Evolutionary conservation across 1,140 invertebrate species (phyloP).

Genomic region (Drosophila ananassae): DNA sequence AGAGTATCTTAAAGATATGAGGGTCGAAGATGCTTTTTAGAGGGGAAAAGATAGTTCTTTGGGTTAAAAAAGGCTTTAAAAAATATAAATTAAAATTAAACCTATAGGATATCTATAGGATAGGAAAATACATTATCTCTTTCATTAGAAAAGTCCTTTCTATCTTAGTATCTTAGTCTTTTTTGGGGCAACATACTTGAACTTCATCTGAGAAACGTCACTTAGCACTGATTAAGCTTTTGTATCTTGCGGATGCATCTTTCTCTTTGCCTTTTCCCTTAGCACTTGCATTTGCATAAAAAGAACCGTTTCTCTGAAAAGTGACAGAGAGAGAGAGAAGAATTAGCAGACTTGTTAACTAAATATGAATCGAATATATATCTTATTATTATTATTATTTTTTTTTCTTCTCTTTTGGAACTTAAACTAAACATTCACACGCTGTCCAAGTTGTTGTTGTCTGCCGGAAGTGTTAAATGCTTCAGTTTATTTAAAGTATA

Average conservation of each 20-base stretch:
- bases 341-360: conserved; percentile 30
- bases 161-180: too few species aligned
- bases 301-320: conserved; percentile 4
- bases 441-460: conserved; percentile 58
- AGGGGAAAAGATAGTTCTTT: too few species aligned
- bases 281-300: conserved; percentile 25
- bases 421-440: conserved; percentile 76
- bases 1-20: background rate
- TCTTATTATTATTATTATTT: conserved; percentile 5
- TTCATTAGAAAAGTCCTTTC: too few species aligned
- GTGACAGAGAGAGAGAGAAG: conserved; percentile 1
- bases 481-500: conserved; percentile 79
- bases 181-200: background rate
- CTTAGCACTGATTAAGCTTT: conserved; percentile 35
- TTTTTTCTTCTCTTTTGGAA: conserved; percentile 4
- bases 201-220: conserved; percentile 17
- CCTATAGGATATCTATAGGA: background rate
- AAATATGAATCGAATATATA: conserved; percentile 31
- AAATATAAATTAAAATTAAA: too few species aligned
- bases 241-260: conserved; percentile 20
- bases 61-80: too few species aligned
- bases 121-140: background rate
- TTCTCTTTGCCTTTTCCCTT: conserved; percentile 32
- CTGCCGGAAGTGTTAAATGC: conserved; percentile 81
- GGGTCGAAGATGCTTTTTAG: too few species aligned